A percentile compares a stretch with the other conserved stretches of the same genome.
Evolutionary conservation across 2,888 invertebrate species (phyloP).

Genomic region (Cyclophora punctaria): DNA sequence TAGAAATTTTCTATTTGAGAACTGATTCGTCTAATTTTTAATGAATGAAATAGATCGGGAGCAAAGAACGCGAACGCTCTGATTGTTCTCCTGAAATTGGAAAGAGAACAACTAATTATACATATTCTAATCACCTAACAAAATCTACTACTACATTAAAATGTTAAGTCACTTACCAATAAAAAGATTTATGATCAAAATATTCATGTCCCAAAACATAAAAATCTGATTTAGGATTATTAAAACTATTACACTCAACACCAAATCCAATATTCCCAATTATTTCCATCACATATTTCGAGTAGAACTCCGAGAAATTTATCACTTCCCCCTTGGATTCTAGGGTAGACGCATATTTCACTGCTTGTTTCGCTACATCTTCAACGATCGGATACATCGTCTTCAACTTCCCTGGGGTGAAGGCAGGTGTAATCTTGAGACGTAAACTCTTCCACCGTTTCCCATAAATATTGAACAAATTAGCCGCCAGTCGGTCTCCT

Average conservation of each 20-base stretch:
- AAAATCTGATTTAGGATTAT: constrained; percentile 72
- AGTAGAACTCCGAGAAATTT: constrained; percentile 73
- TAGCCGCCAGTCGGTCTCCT: constrained; percentile 76
- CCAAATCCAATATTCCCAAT: constrained; percentile 78
- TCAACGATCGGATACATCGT: constrained; percentile 77
- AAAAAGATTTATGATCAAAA: constrained; percentile 50
- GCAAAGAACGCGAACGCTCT: constrained; percentile 58
- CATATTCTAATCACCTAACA: background rate
- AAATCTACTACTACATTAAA: background rate
- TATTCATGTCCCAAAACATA: constrained; percentile 59
- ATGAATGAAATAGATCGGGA: constrained; percentile 49
- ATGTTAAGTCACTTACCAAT: constrained; percentile 44
- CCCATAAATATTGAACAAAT: constrained; percentile 75
- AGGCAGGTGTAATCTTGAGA: constrained; percentile 78
- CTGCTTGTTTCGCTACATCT: constrained; percentile 70
- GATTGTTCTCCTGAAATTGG: constrained; percentile 47
- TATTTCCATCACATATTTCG: constrained; percentile 77
- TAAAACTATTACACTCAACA: constrained; percentile 75
- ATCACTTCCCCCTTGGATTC: constrained; percentile 44
- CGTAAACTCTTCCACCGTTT: constrained; percentile 78
- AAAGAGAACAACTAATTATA: background rate
- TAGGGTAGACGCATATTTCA: constrained; percentile 46
- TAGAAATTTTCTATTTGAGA: constrained; percentile 55
- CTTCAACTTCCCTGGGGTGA: constrained; percentile 80
- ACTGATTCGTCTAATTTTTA: constrained; percentile 53